phyloP scores from a whole-genome alignment of 2,113 vertebrate genomes.

The Dicaeum eximium region DNA sequence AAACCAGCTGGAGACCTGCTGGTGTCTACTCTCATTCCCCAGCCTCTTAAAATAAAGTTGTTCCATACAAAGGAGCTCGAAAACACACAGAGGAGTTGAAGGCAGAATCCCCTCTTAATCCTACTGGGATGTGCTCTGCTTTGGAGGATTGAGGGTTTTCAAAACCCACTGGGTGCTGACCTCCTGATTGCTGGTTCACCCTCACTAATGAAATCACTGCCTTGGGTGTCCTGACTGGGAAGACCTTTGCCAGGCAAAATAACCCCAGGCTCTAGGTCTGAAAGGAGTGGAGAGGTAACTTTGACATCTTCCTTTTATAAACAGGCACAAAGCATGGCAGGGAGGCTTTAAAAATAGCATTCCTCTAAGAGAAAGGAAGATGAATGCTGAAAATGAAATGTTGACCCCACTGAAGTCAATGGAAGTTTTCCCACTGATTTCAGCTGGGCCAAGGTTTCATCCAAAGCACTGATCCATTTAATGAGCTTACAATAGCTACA shows the following conservation, averaged over 20 bases:
- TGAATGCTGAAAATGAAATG: neutral
- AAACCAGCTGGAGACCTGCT: conserved; percentile 23
- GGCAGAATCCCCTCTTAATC: neutral
- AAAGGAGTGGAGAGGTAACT: neutral
- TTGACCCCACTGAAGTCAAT: neutral
- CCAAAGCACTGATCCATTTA: neutral
- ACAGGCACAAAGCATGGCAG: conserved; percentile 31
- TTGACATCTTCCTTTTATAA: conserved; percentile 39
- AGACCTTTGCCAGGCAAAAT: conserved; percentile 9
- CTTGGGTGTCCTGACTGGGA: neutral
- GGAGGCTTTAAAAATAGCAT: conserved; percentile 46
- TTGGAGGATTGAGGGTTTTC: neutral
- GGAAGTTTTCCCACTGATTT: neutral
- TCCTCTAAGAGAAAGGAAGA: neutral
- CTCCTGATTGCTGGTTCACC: conserved; percentile 47
- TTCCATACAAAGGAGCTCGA: neutral
- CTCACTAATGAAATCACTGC: neutral
- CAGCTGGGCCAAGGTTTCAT: neutral
- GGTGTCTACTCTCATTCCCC: neutral
- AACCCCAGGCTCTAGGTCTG: neutral
- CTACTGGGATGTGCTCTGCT: conserved; percentile 40
- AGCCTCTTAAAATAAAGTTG: neutral
- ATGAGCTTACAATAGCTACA: neutral
- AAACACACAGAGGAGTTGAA: neutral
- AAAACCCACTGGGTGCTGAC: conserved; percentile 6